Base-by-base conservation (phyloP, 53 echinoderm and acorn worm species). In the Temnopleurus reevesii region DNA sequence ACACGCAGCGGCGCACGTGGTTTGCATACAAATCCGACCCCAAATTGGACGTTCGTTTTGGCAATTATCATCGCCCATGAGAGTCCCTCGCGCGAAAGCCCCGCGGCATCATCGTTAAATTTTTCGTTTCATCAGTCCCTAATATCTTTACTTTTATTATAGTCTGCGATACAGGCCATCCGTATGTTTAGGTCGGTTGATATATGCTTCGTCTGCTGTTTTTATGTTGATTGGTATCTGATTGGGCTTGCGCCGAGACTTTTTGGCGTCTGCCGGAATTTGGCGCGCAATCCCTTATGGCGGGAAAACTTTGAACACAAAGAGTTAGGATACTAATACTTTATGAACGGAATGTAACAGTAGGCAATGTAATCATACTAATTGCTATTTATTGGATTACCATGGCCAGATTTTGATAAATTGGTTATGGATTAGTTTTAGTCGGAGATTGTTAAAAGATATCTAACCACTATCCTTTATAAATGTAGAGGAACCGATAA, bases 21-120 rank as follows among this genome's bases (percentile, higher is more conserved):
- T 71, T 41, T 6, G 43, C 4, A 71, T 71, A 71, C n/a, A 71
- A 56, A 24, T 13, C 19, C 43, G 41, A 23, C 71, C 6, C 71
- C 71, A 71, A 41, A 71, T 36, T 38, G 38, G 71, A 71, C 10
- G 71, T 38, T 71, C 71, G 71, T 71, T 71, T 71, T 71, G 71
- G 6, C 41, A 71, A 71, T 71, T 71, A 71, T 71, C 23, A 19
- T 25, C 3, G 71, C 7, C 21, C 19, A 38, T 38, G 36, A 0
- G 23, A 7, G 0, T 6, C 38, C 19, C 29, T 31, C 63, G 33
- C 15, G 63, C 63, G 33, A 31, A 17, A 33, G 17, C 34, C 33
- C 17, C 33, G 4, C 29, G 17, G 63, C 13, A 63, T 63, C n/a
- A 1, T 15, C 41, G 0, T 7, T 8, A n/a, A 6, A 41, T 38